phyloP scores from a whole-genome alignment of 30 jellyfish, hydroid and myxozoan species.

The Chironex yamaguchii region DNA sequence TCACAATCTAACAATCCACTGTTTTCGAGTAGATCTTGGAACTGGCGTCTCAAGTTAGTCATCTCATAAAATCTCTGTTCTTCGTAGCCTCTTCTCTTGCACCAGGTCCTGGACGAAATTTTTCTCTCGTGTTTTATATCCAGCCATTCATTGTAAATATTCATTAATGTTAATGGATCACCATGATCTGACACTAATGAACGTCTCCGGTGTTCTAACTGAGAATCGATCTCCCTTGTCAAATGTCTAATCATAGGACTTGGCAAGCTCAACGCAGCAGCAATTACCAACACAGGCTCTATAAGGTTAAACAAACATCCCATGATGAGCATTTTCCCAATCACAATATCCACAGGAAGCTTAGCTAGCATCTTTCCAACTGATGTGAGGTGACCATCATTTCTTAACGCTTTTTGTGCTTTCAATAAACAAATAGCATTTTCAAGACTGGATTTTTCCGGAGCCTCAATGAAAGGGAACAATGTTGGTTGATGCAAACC shows the following conservation, averaged over 20 bases:
- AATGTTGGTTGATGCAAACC: conserved; percentile 89
- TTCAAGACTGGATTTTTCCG: conserved; percentile 83
- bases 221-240: conserved; percentile 71
- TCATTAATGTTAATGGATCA: conserved; percentile 89
- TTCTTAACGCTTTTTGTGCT: conserved; percentile 86
- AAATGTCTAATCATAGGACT: conserved; percentile 81
- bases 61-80: conserved; percentile 98
- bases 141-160: conserved; percentile 93
- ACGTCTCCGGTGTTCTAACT: conserved; percentile 82
- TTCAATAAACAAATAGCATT: conserved; percentile 74
- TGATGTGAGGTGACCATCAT: conserved; percentile 81
- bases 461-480: conserved; percentile 97
- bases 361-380: conserved; percentile 91
- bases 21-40: conserved; percentile 77
- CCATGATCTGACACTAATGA: conserved; percentile 94
- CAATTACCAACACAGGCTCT: conserved; percentile 91
- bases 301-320: conserved; percentile 89
- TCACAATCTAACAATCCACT: conserved; percentile 57
- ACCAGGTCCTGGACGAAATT: conserved; percentile 87
- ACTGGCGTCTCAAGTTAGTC: conserved; percentile 89
- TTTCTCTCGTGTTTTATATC: conserved; percentile 83
- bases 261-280: conserved; percentile 96
- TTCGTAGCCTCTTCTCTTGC: conserved; percentile 87
- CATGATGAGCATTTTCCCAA: conserved; percentile 93
- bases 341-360: conserved; percentile 94